Percentiles rank a stretch among this genome's conserved stretches.
phyloP scores from a whole-genome alignment of 2,797 vertebrate genomes.

The Chelon labrosus region DNA sequence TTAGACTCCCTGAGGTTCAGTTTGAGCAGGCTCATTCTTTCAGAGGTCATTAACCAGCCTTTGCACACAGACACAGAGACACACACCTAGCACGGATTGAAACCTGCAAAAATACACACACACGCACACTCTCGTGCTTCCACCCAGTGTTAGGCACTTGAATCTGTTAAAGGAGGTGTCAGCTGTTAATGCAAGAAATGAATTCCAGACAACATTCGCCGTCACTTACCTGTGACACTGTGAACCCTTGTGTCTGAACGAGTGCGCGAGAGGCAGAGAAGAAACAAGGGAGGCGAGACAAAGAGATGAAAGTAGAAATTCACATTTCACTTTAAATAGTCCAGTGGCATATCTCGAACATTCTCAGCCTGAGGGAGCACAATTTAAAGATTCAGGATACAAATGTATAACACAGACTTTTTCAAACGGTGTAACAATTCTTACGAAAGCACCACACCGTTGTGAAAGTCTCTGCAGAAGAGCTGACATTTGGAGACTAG shows the following conservation, averaged over 20 bases:
- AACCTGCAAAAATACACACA: background rate
- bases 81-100: background rate
- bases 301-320: conserved; percentile 5
- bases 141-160: conserved; percentile 56
- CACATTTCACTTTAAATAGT: conserved; percentile 7
- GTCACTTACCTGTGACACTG: conserved; percentile 55
- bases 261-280: background rate
- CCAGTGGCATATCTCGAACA: background rate
- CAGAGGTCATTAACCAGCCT: conserved; percentile 74
- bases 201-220: conserved; percentile 54
- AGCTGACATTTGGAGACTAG: background rate
- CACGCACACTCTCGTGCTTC: conserved; percentile 33
- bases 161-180: conserved; percentile 56
- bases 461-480: background rate
- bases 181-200: conserved; percentile 67
- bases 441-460: background rate
- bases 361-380: no score
- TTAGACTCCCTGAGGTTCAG: conserved; percentile 73
- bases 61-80: conserved; percentile 19
- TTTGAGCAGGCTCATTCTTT: conserved; percentile 77
- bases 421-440: background rate
- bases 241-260: conserved; percentile 39
- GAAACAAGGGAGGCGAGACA: conserved; percentile 15
- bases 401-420: background rate
- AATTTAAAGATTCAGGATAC: no score